Evolutionary conservation across 1,140 invertebrate genomes (phyloP).

Genomic region (Cotesia chilonis): DNA sequence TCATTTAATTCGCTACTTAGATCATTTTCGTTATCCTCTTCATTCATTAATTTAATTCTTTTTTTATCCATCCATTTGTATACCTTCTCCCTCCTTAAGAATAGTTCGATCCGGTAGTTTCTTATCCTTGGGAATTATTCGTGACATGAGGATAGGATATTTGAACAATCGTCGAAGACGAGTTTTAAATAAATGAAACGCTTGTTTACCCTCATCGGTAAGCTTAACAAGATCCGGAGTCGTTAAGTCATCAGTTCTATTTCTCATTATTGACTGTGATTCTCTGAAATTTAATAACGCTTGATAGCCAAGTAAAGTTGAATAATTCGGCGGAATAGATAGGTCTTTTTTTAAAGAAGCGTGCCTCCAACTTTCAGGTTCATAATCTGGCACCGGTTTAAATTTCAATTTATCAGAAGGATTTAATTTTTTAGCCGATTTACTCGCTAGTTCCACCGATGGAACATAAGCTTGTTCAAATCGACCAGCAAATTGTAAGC

Average conservation of each 20-base stretch:
- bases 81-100: neutral
- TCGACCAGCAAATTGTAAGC: neutral
- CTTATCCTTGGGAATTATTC: neutral
- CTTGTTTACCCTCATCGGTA: constrained; percentile 38
- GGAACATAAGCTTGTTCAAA: constrained; percentile 1
- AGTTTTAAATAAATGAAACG: constrained; percentile 48
- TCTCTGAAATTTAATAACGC: constrained; percentile 32
- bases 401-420: neutral
- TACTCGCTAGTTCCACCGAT: neutral
- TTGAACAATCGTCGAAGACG: constrained; percentile 57
- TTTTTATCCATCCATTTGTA: no score
- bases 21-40: no score
- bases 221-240: constrained; percentile 30
- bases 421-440: neutral
- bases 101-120: neutral
- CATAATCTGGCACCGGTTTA: neutral
- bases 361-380: neutral
- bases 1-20: no score
- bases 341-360: constrained; percentile 18
- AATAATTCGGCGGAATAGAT: constrained; percentile 44
- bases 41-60: no score
- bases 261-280: neutral
- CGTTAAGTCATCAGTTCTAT: constrained; percentile 17
- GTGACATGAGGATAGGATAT: constrained; percentile 52
- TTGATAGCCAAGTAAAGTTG: constrained; percentile 48